Conservation (phyloP, 2,113 vertebrate species). For the Hemiscyllium ocellatum region DNA sequence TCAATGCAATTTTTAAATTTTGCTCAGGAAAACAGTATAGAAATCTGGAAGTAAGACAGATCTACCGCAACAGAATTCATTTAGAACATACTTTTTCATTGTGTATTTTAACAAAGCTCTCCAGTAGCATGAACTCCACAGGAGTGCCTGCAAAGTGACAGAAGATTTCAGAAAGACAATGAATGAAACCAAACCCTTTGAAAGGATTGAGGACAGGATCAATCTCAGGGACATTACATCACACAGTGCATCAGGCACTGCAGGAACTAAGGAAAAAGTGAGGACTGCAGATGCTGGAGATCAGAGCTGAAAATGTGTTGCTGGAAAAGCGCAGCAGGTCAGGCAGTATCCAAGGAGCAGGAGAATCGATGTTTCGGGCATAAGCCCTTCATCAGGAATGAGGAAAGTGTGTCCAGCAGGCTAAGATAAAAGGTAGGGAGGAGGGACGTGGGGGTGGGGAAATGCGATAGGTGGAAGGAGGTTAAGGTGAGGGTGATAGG, state of each 20-base stretch:
- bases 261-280: not conserved
- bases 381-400: too few species aligned
- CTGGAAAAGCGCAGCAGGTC: too few species aligned
- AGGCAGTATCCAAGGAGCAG: too few species aligned
- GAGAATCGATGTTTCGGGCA: too few species aligned
- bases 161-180: not conserved
- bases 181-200: not conserved
- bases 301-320: too few species aligned
- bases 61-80: not conserved
- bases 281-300: too few species aligned
- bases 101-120: not conserved
- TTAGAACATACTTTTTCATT: not conserved
- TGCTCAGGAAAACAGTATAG: not conserved
- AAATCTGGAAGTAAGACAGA: not conserved
- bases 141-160: not conserved
- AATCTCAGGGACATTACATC: not conserved
- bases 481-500: too few species aligned
- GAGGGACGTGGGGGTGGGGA: too few species aligned
- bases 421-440: too few species aligned
- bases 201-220: not conserved
- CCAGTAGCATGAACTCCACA: not conserved
- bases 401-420: too few species aligned
- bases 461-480: too few species aligned
- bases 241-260: not conserved
- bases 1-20: not conserved